Evolutionary conservation across 2,113 vertebrate genomes (phyloP), one percentile per base, ranked within the genome.

Genomic region (Nyctereutes procyonoides): DNA sequence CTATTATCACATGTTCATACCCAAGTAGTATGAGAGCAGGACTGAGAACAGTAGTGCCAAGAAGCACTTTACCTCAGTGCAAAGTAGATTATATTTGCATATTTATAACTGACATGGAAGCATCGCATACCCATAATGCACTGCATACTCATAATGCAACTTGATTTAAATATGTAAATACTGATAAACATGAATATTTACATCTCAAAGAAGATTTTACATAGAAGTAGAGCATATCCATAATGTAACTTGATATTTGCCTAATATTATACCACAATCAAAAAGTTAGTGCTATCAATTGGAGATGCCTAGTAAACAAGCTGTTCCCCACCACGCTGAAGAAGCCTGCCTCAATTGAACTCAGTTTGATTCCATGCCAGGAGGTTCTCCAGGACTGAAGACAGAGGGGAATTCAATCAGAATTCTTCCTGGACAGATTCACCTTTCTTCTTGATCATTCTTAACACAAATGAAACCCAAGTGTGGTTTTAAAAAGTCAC

Each of bases 161-260:
- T 86, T 96, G 38, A 88, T 95, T 93, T 97, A 69, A 95, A 95
- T 96, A 95, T 96, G 65, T 60, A 97, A 97, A 95, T 95, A 58
- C 76, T 30, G 48, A 88, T 90, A 94, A 74, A 88, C 86, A 85
- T 89, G 65, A 77, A 93, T 94, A 97, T 95, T 95, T 97, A 95
- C 84, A 94, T 89, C 86, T 91, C 20, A 65, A 60, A 80, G 63
- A n/a, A 96, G 80, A 90, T 93, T 95, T 97, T 93, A 92, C 82
- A 89, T 35, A 89, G 91, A 96, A 88, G 62, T 97, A 98, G 85
- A 98, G 60, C 13, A n/a, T 96, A 98, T 98, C 90, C 96, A 96
- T 93, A 94, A 96, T 84, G 92, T 96, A 96, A 98, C 90, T 98
- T 97, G 51, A 60, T 69, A 56, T 77, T 76, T 92, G 22, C 65